A percentile compares a stretch with the other conserved stretches of the same genome.
These are phyloP conservation scores for Papio anubis DNA, from an alignment of 2,113 vertebrate genomes.

Conservation along the genomic window DNA sequence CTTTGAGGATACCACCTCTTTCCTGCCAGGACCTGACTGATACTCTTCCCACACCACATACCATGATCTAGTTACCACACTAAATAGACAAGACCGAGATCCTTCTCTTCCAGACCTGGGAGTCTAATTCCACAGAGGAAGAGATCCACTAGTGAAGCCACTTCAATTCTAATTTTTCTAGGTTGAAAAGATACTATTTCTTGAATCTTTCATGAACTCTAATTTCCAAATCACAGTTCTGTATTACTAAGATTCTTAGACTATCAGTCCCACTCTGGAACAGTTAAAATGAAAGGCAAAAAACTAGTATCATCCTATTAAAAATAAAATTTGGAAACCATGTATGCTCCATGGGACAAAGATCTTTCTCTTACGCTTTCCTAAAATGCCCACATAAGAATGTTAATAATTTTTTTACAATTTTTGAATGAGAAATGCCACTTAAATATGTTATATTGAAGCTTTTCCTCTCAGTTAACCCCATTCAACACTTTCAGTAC, in stretches of 20 bases:
- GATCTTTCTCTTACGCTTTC: not conserved
- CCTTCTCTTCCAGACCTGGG: not conserved
- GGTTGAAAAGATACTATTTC: slow-evolving; percentile 40
- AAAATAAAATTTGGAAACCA: slow-evolving; percentile 19
- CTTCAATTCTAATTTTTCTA: not conserved
- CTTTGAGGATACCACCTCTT: not conserved
- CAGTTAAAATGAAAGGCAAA: not conserved
- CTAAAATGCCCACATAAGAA: not conserved
- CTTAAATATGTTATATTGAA: not conserved
- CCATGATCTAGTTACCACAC: not conserved
- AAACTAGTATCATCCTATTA: not conserved
- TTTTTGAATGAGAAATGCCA: not conserved
- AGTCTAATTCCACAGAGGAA: not conserved
- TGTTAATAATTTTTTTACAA: not conserved
- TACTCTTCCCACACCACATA: not conserved
- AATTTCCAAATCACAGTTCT: slow-evolving; percentile 33
- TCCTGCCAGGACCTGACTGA: not conserved
- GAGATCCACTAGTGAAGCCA: not conserved
- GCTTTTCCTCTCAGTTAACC: not conserved
- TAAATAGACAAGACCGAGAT: not conserved
- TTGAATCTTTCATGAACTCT: not conserved
- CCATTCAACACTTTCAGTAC: not conserved
- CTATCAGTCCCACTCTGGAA: not conserved
- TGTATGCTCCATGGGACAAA: not conserved
- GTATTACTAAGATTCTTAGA: slow-evolving; percentile 10